phyloP scores from a whole-genome alignment of 2,888 invertebrate species.

The Phyllotreta cruciferae region DNA sequence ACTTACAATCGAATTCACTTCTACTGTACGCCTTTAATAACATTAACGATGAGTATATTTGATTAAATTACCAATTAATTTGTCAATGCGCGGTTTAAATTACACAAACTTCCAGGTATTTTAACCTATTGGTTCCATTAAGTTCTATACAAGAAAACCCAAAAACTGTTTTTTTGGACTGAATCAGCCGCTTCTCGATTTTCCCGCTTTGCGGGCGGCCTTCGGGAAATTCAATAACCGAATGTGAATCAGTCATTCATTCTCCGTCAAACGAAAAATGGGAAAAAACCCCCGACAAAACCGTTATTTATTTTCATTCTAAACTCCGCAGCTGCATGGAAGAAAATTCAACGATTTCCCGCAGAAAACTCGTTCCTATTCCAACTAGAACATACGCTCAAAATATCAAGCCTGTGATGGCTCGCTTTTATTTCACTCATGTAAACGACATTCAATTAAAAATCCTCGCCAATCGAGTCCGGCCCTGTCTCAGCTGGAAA shows the following conservation, averaged over 20 bases:
- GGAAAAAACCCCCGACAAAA: slow-evolving; percentile 3
- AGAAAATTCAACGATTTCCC: slow-evolving; percentile 4
- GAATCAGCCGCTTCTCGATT: slow-evolving; percentile 5
- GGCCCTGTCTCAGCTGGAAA: not conserved
- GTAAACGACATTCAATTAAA: too few species aligned
- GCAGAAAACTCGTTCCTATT: slow-evolving; percentile 7
- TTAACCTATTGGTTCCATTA: too few species aligned
- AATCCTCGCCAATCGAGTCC: not conserved
- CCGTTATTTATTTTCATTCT: slow-evolving; percentile 14
- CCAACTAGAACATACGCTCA: too few species aligned
- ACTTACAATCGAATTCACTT: not conserved
- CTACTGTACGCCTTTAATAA: not conserved
- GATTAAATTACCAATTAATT: too few species aligned
- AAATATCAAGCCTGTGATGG: too few species aligned
- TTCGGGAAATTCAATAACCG: slow-evolving; percentile 1
- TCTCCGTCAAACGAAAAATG: slow-evolving; percentile 5
- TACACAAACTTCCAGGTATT: too few species aligned
- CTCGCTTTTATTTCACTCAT: too few species aligned
- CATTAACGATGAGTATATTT: not conserved
- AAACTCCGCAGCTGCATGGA: not conserved
- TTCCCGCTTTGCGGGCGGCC: not conserved
- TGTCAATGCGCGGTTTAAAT: too few species aligned
- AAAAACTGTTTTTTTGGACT: not conserved
- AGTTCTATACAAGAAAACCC: too few species aligned
- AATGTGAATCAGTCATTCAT: slow-evolving; percentile 12